phyloP scores from a whole-genome alignment of 2,888 invertebrate species.

The Spilosoma lubricipeda region DNA sequence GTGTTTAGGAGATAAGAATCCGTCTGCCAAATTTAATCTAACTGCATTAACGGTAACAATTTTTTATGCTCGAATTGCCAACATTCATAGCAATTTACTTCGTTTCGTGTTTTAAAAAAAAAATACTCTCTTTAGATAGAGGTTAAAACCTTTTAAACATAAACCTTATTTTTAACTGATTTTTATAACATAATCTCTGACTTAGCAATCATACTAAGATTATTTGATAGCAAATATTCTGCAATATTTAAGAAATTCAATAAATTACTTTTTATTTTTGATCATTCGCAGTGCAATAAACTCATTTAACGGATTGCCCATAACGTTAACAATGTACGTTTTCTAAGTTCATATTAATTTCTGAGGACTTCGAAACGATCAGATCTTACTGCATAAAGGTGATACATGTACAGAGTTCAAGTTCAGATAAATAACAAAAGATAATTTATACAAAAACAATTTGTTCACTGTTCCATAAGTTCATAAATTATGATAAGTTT shows the following conservation, averaged over 20 bases:
- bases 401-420: too few relatives aligned
- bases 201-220: not conserved
- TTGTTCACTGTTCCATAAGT: not conserved
- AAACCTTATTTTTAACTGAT: not conserved
- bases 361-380: constrained; percentile 24
- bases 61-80: not conserved
- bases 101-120: too few relatives aligned
- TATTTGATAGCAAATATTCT: constrained; percentile 8
- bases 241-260: constrained; percentile 3
- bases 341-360: constrained; percentile 38
- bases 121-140: too few relatives aligned
- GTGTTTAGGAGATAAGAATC: too few relatives aligned
- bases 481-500: too few relatives aligned
- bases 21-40: not conserved
- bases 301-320: constrained; percentile 40
- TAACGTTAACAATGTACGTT: constrained; percentile 32
- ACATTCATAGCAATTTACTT: too few relatives aligned
- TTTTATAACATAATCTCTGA: not conserved
- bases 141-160: not conserved
- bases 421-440: not conserved
- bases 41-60: not conserved
- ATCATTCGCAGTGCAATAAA: constrained; percentile 30
- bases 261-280: constrained; percentile 10
- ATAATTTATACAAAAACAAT: not conserved
- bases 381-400: constrained; percentile 18